These are phyloP conservation scores for Parauchenoglanis punctatus DNA, from an alignment of 2,797 vertebrate genomes.

Conservation along the genomic window DNA sequence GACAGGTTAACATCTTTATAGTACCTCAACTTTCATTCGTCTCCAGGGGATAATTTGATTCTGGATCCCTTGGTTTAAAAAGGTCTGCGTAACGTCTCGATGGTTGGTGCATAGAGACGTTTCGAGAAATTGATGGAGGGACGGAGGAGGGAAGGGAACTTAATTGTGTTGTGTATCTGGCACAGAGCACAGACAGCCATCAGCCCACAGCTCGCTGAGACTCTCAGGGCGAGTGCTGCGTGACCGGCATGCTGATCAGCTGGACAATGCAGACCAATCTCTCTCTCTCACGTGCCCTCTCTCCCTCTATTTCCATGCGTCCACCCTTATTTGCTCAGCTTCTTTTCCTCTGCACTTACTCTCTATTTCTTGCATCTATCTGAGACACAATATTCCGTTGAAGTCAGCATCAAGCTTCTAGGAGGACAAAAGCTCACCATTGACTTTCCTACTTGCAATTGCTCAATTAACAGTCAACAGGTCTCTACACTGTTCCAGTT, in stretches of 20 bases:
- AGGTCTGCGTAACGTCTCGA: conserved; percentile 27
- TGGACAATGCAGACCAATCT: conserved; percentile 39
- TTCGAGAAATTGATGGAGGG: conserved; percentile 63
- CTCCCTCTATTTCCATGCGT: background rate
- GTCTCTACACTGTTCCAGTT: background rate
- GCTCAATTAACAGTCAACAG: background rate
- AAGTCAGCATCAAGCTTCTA: background rate
- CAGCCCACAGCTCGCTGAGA: conserved; percentile 37
- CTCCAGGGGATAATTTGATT: conserved; percentile 42
- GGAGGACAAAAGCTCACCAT: background rate
- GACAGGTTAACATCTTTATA: background rate
- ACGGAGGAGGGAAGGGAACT: conserved; percentile 55
- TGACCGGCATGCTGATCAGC: conserved; percentile 53
- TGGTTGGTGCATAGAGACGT: conserved; percentile 33
- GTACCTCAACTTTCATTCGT: conserved; percentile 26
- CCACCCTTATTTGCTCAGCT: conserved; percentile 4
- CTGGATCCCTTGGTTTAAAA: background rate
- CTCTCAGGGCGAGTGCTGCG: conserved; percentile 26
- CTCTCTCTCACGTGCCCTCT: background rate
- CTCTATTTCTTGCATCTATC: conserved; percentile 35
- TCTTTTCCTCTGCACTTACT: conserved; percentile 21
- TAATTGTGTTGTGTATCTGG: conserved; percentile 50
- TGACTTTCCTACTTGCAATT: conserved; percentile 11
- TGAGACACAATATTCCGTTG: background rate
- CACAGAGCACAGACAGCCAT: conserved; percentile 29